Percentiles rank a stretch among this genome's conserved stretches.
These are phyloP conservation scores for Sitophilus oryzae DNA, from an alignment of 1,140 invertebrate genomes.

Conservation along the genomic window DNA sequence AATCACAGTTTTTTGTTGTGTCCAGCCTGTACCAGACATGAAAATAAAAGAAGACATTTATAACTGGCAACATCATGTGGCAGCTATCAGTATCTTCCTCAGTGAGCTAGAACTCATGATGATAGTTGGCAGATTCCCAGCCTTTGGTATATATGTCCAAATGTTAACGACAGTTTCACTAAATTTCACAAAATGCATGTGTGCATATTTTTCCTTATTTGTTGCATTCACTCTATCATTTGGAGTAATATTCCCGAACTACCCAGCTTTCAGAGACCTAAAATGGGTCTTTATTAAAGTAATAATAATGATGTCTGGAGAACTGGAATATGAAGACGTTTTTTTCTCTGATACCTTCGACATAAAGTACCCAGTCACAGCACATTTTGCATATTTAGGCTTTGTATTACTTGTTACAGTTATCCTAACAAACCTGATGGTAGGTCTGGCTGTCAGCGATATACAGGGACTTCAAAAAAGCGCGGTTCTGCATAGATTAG, in stretches of 20 bases:
- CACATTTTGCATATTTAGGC: constrained; percentile 67
- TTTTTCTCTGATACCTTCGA: constrained; percentile 59
- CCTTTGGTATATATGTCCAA: constrained; percentile 78
- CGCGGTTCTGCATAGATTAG: constrained; percentile 69
- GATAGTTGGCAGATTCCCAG: constrained; percentile 75
- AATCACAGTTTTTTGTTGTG: constrained; percentile 56
- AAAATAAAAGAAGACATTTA: constrained; percentile 42
- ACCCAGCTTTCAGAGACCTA: constrained; percentile 61
- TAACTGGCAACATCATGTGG: constrained; percentile 72
- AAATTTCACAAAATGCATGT: constrained; percentile 76
- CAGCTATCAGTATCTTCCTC: constrained; percentile 68
- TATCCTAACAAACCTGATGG: constrained; percentile 78
- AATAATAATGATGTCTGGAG: constrained; percentile 82
- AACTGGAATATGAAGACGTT: constrained; percentile 78
- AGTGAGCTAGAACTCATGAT: constrained; percentile 78
- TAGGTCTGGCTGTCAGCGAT: constrained; percentile 79
- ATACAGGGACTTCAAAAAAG: constrained; percentile 77
- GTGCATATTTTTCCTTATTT: constrained; percentile 73
- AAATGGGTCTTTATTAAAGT: constrained; percentile 65
- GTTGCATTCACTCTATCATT: constrained; percentile 73
- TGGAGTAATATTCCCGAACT: constrained; percentile 70
- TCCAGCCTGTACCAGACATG: constrained; percentile 45
- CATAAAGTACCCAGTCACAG: constrained; percentile 57
- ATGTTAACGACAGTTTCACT: constrained; percentile 79
- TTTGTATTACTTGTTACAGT: constrained; percentile 78